Conservation (phyloP, 2,113 vertebrate species). For the Myxocyprinus asiaticus region DNA sequence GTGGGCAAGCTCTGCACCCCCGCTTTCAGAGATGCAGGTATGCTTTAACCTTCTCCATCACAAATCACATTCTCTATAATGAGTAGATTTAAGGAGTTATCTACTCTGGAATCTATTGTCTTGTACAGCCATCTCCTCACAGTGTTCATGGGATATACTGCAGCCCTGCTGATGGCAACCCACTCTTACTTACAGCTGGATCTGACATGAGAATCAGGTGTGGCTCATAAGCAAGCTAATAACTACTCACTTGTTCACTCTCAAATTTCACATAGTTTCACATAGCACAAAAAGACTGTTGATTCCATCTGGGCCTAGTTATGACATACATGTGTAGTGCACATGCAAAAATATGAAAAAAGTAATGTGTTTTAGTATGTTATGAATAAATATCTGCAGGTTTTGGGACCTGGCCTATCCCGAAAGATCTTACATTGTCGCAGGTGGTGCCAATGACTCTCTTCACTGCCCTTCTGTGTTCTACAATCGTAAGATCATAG, state of each 20-base stretch:
- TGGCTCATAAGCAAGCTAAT: background rate
- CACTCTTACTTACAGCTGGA: conserved; percentile 94
- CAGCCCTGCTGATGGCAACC: conserved; percentile 96
- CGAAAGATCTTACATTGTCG: conserved; percentile 92
- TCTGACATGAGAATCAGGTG: conserved; percentile 99
- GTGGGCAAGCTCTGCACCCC: conserved; percentile 94
- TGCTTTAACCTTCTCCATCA: too few species aligned
- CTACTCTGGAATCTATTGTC: background rate
- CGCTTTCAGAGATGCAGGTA: conserved; percentile 95
- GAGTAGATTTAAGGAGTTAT: too few species aligned
- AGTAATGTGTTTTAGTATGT: background rate
- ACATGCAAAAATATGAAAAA: too few species aligned
- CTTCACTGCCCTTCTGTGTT: conserved; percentile 86
- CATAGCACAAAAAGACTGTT: too few species aligned
- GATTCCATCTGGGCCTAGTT: too few species aligned
- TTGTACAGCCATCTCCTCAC: conserved; percentile 85
- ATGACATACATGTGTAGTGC: too few species aligned
- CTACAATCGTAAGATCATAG: conserved; percentile 97
- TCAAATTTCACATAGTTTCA: too few species aligned
- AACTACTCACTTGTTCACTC: too few species aligned
- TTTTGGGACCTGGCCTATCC: conserved; percentile 98
- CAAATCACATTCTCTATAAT: too few species aligned
- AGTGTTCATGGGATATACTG: conserved; percentile 98
- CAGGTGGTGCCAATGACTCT: conserved; percentile 82
- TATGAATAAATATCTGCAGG: conserved; percentile 64